Evolutionary conservation across 2,888 invertebrate species (phyloP), one percentile per base, ranked within the genome.

Genomic region (Latheticus oryzae): DNA sequence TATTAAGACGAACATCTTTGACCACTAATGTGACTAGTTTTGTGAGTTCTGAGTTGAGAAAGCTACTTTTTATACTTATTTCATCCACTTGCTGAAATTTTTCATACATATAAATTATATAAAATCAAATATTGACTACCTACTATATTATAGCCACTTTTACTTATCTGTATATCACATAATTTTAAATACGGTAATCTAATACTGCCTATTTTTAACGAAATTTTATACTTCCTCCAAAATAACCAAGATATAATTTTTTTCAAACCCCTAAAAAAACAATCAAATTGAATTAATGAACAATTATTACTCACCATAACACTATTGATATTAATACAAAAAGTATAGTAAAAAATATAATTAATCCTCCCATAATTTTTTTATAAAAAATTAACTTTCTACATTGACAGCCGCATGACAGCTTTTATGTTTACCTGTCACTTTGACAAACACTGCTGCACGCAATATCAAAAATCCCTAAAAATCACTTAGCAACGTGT

Each of bases 1-100:
- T 91, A 68, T 91, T 91, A 51, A 94, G 84, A 61, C 91, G 84
- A 1, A 93, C 87, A 73, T 92, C 91, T 60, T 85, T 85, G 63
- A 93, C 87, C n/a, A 91, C 87, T 11, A 94, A 87, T 1, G 91
- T 91, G 2, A 94, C 80, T 7, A 93, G 78, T 76, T 94, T 94
- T 12, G 91, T 91, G 45, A 93, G 89, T 67, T 93, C 93, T 1
- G 93, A 92, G 75, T 92, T 94, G 66, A 94, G 87, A 73, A 93
- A 88, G 78, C 93, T 94, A 75, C 93, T 94, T 48, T 90, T 87
- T 64, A 94, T 84, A 62, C 91, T 88, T 66, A 94, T 85, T 76
- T 93, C 91, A 71, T 93, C 89, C 57, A 94, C 88, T 78, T 92
- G 89, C 93, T 94, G 76, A 15, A 80, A 80, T 8, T 23, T n/a